A percentile compares a stretch with the other conserved stretches of the same genome.
phyloP scores from a whole-genome alignment of 2,797 vertebrate species.

The Galagoides demidoff region DNA sequence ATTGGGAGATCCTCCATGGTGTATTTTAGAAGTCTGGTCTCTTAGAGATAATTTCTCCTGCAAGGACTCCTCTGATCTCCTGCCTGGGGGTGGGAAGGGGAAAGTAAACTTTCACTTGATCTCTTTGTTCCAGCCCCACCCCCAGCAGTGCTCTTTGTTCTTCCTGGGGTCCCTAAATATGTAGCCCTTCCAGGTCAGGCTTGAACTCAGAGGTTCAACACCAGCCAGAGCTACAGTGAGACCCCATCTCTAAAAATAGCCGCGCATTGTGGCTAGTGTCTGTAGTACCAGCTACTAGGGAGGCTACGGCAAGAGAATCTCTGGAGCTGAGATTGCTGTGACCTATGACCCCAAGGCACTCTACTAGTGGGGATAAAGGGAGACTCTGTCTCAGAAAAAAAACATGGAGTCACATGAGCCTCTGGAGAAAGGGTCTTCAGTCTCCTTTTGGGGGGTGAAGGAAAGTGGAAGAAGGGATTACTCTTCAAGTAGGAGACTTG shows the following conservation, averaged over 20 bases:
- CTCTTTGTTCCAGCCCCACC: background rate
- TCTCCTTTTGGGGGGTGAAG: background rate
- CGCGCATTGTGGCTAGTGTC: too few species aligned
- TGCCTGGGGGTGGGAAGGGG: background rate
- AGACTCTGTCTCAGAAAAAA: background rate
- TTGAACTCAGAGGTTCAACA: too few species aligned
- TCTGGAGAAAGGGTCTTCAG: background rate
- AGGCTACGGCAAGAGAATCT: too few species aligned
- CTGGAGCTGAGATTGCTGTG: too few species aligned
- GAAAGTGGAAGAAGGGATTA: background rate
- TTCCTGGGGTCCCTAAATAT: background rate
- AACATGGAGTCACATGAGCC: background rate
- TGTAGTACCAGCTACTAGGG: too few species aligned
- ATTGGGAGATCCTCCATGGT: background rate
- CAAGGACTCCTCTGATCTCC: background rate
- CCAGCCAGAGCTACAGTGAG: too few species aligned
- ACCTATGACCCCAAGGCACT: too few species aligned
- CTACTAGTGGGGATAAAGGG: too few species aligned
- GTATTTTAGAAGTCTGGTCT: background rate
- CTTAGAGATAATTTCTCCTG: background rate
- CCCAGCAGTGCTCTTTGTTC: background rate
- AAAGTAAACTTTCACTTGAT: background rate
- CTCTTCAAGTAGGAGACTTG: background rate
- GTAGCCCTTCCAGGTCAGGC: background rate
- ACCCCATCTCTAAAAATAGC: too few species aligned